Evolutionary conservation across 2,797 vertebrate genomes (phyloP).

Genomic region (Bryconaethiops microstoma): DNA sequence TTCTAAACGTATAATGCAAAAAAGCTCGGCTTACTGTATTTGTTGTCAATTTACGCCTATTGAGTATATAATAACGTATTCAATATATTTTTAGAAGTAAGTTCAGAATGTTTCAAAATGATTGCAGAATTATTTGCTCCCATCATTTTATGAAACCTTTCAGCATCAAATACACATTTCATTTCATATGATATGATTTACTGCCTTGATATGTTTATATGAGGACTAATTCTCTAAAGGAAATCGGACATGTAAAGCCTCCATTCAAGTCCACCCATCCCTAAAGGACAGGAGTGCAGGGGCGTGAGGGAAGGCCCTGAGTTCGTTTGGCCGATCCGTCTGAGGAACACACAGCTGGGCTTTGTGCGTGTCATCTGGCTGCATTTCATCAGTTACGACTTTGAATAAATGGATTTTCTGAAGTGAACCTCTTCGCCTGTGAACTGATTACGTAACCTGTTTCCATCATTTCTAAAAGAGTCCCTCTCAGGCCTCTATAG

Average conservation of each 20-base stretch:
- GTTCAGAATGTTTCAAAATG: too few relatives aligned
- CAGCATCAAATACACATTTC: neutral
- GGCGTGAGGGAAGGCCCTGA: conserved; percentile 4
- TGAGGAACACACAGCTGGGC: conserved; percentile 19
- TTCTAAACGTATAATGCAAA: too few relatives aligned
- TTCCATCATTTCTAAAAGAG: neutral
- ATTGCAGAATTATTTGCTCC: too few relatives aligned
- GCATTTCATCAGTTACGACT: conserved; percentile 1
- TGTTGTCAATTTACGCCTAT: too few relatives aligned
- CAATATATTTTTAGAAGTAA: too few relatives aligned
- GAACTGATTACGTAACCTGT: neutral
- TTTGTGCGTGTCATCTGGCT: neutral
- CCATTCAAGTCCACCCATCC: neutral
- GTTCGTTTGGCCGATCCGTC: conserved; percentile 6
- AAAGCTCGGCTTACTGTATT: too few relatives aligned
- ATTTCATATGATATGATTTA: neutral
- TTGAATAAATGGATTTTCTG: conserved; percentile 10
- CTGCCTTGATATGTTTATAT: neutral
- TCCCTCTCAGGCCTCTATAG: neutral
- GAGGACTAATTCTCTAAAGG: neutral
- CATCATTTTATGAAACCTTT: neutral
- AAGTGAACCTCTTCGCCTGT: neutral
- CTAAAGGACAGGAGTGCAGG: neutral
- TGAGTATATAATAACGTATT: too few relatives aligned
- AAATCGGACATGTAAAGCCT: too few relatives aligned